Base-by-base conservation (phyloP, 2,113 vertebrate species). In the Aegotheles bennettii region DNA sequence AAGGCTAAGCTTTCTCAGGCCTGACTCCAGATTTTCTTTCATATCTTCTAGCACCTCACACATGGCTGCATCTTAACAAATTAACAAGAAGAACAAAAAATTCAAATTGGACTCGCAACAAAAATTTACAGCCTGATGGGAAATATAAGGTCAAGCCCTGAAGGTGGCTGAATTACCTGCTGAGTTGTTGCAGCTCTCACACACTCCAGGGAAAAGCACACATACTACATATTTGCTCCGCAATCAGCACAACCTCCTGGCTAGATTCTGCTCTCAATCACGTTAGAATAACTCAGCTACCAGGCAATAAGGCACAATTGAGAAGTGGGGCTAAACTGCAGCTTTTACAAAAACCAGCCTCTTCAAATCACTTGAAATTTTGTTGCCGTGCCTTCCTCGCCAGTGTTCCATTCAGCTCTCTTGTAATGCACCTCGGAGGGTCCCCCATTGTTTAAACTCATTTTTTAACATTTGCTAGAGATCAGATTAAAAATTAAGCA, bases 401-500 rank as follows among this genome's bases (percentile, higher is more conserved):
- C 16, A 78, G n/a, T 28, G 12, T 2, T 78, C 35, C 43, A 69
- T 83, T 73, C 60, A 78, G 43, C 29, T 84, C 60, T n/a, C 20
- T 54, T 79, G 6, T 21, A 76, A 69, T 3, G 11, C 38, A 51
- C 3, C 2, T 9, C 8, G 5, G 31, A 90, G 50, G 35, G n/a
- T 63, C 71, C 83, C 65, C 14, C 6, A 4, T 28, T 63, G 61
- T 77, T 89, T 60, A 82, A 95, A 84, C 23, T 73, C 9, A 40
- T 48, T 84, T 76, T 93, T 88, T 69, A 84, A 60, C n/a, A 38
- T 74, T 94, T 94, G 77, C 42, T n/a, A 91, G 57, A 86, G 53
- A 91, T 43, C 69, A 82, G 64, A 80, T 61, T 93, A 87, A 96
- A 96, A 96, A 91, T 76, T 89, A 89, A 73, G 67, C 71, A 90